Conservation (phyloP, 23 tunicate genomes). For the Trididemnum clinides region DNA sequence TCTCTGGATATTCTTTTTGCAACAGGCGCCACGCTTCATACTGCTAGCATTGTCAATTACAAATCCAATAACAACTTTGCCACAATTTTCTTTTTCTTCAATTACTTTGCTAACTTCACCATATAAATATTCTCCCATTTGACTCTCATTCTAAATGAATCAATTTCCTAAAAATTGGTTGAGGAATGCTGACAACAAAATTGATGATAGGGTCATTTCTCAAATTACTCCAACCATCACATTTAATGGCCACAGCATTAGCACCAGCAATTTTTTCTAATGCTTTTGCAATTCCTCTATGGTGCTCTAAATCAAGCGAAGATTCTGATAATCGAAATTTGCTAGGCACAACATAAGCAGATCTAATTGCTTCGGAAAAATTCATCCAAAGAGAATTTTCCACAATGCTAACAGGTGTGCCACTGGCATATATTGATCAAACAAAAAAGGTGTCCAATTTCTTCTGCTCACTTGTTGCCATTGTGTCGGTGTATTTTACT, state of each 20-base stretch:
- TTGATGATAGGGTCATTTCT: not conserved
- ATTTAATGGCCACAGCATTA: not conserved
- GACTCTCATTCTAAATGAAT: not conserved
- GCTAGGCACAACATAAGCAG: not conserved
- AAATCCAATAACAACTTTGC: not conserved
- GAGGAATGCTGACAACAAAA: not conserved
- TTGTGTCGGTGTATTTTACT: not conserved
- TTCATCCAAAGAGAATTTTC: not conserved
- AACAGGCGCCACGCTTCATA: slow-evolving; percentile 9
- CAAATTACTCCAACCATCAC: slow-evolving; percentile 1
- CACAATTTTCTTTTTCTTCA: not conserved
- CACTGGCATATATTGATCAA: slow-evolving; percentile 5
- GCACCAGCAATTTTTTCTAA: not conserved
- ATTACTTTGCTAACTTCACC: not conserved
- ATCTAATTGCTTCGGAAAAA: not conserved
- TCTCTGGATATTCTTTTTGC: slow-evolving; percentile 1
- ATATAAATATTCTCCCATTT: not conserved
- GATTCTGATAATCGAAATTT: not conserved
- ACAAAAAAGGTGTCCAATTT: not conserved
- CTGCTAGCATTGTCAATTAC: not conserved
- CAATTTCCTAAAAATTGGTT: not conserved
- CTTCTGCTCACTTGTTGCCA: not conserved
- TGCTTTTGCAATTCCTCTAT: not conserved
- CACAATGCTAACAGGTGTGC: not conserved
- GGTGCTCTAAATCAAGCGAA: not conserved